A percentile compares a stretch with the other conserved stretches of the same genome.
These are phyloP conservation scores for Diplolepis rosae DNA, from an alignment of 2,888 invertebrate genomes.

Conservation along the genomic window DNA sequence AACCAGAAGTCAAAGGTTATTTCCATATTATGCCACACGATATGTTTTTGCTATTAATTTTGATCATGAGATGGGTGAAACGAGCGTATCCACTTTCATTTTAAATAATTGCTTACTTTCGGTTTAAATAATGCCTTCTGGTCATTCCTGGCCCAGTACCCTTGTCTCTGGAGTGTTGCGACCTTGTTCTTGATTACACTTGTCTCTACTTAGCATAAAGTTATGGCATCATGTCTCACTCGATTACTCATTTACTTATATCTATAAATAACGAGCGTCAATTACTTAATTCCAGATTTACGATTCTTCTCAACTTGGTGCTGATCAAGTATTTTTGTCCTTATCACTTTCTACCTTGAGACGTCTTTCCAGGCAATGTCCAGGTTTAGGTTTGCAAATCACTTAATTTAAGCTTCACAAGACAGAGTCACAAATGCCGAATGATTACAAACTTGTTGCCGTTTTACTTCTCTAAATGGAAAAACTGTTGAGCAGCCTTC, in stretches of 20 bases:
- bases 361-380: background rate
- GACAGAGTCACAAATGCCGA: constrained; percentile 7
- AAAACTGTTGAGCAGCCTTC: constrained; percentile 27
- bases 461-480: constrained; percentile 25
- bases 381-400: constrained; percentile 1
- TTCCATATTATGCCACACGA: background rate
- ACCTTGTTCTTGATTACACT: constrained; percentile 10
- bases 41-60: background rate
- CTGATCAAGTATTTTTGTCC: background rate
- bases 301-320: background rate
- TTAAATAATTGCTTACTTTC: background rate
- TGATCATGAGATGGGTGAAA: background rate
- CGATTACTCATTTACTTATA: constrained; percentile 4
- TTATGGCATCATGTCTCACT: background rate
- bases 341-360: background rate
- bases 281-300: background rate
- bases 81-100: background rate
- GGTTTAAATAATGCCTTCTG: background rate
- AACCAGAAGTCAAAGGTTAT: background rate
- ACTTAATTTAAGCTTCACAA: constrained; percentile 16
- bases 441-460: constrained; percentile 25
- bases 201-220: background rate
- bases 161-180: background rate
- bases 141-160: background rate
- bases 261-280: constrained; percentile 12